phyloP scores from a whole-genome alignment of 2,888 invertebrate species.

The Philonicus albiceps region DNA sequence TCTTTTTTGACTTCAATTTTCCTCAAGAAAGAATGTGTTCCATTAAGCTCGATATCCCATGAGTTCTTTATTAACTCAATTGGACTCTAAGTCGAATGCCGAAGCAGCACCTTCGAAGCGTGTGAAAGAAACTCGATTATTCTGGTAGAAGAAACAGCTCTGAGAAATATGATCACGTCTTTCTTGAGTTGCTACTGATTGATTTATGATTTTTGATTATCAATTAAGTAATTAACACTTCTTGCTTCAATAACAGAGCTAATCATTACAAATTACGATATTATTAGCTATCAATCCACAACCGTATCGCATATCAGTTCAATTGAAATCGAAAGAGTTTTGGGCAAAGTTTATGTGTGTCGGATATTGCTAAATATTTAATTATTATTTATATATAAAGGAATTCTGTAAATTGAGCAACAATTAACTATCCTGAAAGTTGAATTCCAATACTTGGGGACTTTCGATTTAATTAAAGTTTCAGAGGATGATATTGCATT shows the following conservation, averaged over 20 bases:
- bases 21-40: not conserved
- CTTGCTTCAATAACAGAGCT: not conserved
- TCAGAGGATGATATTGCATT: not conserved
- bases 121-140: not conserved
- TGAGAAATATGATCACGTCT: not conserved
- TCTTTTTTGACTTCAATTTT: not conserved
- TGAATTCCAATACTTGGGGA: not conserved
- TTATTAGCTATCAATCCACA: not conserved
- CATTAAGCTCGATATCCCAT: not conserved
- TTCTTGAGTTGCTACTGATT: not conserved
- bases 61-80: not conserved
- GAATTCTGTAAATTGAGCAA: too few relatives aligned
- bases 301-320: not conserved
- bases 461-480: not conserved
- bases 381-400: too few relatives aligned
- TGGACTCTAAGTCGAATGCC: not conserved
- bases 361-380: too few relatives aligned
- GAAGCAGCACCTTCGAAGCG: not conserved
- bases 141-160: not conserved
- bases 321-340: not conserved
- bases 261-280: not conserved
- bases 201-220: not conserved
- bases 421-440: not conserved
- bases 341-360: too few relatives aligned
- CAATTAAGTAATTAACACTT: not conserved